Evolutionary conservation across 2,113 vertebrate genomes (phyloP).

Genomic region (Sphaerodactylus townsendi): DNA sequence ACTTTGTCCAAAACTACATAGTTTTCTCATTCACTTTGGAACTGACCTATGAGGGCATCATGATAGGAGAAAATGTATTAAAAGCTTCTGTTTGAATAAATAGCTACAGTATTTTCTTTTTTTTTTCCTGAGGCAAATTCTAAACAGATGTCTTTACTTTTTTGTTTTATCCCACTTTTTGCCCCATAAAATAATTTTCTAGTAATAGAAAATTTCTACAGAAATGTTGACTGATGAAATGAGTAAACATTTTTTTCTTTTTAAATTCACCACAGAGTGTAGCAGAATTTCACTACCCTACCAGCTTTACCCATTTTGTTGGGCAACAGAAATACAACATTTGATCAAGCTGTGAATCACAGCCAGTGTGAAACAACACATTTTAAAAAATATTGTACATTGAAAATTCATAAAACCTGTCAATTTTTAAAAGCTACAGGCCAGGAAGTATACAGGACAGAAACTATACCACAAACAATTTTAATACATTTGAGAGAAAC

Average conservation of each 20-base stretch:
- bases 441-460: neutral
- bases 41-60: too few species aligned
- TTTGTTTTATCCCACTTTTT: neutral
- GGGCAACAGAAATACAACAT: neutral
- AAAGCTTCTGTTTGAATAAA: too few species aligned
- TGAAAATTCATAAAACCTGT: neutral
- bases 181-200: neutral
- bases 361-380: neutral
- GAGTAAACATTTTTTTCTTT: neutral
- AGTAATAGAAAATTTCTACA: neutral
- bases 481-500: neutral
- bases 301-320: neutral
- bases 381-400: conserved; percentile 5
- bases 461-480: neutral
- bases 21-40: too few species aligned
- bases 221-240: neutral
- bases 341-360: neutral
- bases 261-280: neutral
- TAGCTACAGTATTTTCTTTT: too few species aligned
- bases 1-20: too few species aligned
- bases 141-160: too few species aligned
- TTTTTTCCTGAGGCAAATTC: too few species aligned
- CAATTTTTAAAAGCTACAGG: neutral
- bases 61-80: too few species aligned
- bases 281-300: neutral